Evolutionary conservation across 1,140 invertebrate genomes (phyloP).

Genomic region (Potamilus streckersoni): DNA sequence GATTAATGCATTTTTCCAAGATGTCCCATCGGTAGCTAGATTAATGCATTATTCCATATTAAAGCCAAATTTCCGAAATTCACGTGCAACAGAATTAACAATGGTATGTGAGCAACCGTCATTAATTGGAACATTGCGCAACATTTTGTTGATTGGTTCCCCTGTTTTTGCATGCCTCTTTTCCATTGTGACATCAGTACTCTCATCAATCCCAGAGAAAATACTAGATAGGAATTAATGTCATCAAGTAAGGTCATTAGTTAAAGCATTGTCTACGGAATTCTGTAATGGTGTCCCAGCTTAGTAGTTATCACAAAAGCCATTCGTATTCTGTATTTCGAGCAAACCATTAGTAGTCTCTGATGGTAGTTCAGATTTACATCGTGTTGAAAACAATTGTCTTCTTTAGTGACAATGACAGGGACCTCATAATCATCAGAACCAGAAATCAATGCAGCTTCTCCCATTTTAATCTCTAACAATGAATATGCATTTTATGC

Average conservation of each 20-base stretch:
- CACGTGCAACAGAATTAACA: neutral
- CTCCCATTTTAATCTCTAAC: too few relatives aligned
- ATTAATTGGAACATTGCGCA: too few relatives aligned
- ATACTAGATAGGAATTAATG: constrained; percentile 6
- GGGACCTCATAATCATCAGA: too few relatives aligned
- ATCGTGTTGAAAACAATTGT: too few relatives aligned
- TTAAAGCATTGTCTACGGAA: neutral
- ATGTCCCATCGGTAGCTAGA: constrained; percentile 12
- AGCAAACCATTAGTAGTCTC: constrained; percentile 4
- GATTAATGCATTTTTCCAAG: constrained; percentile 2
- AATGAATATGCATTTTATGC: too few relatives aligned
- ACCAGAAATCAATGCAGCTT: too few relatives aligned
- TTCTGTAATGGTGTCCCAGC: constrained; percentile 20
- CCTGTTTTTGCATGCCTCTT: constrained; percentile 15
- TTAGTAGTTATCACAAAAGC: constrained; percentile 2
- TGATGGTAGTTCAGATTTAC: constrained; percentile 3
- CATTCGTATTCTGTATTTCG: constrained; percentile 8
- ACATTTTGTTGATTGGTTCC: neutral
- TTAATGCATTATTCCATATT: constrained; percentile 5
- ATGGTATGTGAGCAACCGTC: neutral
- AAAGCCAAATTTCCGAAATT: neutral
- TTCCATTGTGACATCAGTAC: constrained; percentile 19
- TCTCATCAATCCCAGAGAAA: constrained; percentile 7
- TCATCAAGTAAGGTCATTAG: constrained; percentile 1
- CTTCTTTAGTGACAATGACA: too few relatives aligned